Evolutionary conservation across 2,888 invertebrate species (phyloP), one percentile per base, ranked within the genome.

Genomic region (Carterocephalus palaemon): DNA sequence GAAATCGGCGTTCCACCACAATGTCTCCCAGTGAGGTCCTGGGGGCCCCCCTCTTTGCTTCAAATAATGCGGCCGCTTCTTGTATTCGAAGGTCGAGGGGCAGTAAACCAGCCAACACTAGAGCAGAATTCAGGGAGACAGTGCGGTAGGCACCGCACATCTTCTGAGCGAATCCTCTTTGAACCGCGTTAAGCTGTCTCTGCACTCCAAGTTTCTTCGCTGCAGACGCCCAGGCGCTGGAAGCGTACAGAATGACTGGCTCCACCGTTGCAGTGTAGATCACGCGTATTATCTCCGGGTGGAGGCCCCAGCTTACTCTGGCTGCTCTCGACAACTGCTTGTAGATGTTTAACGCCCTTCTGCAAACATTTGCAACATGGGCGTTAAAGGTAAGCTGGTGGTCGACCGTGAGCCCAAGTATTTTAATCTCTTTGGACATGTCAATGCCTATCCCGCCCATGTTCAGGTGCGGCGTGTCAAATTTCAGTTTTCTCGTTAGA

Each of bases 351-450:
- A n/a, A n/a, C n/a, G n/a, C n/a, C n/a, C n/a, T n/a, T n/a, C n/a
- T n/a, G 32, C 37, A 42, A 0, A 26, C 29, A 6, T 26, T 12
- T 6, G 9, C 1, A 1, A 36, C 22, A n/a, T 45, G 45, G 7
- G n/a, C 4, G 1, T 46, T 31, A 6, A 49, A 49, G 0, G 46
- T 46, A 1, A 49, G 16, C 7, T 34, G 36, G 0, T 26, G 1
- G n/a, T 49, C 49, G 1, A 49, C 37, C 2, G 41, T 49, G 15
- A 49, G 37, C 4, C 43, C 43, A 1, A 49, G 20, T 0, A 49
- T 16, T n/a, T 46, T 49, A 4, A 48, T 45, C n/a, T 48, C 37
- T 1, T 19, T 2, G 3, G 24, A 24, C 1, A 24, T n/a, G n/a
- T n/a, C n/a, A n/a, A n/a, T n/a, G n/a, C n/a, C n/a, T n/a, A n/a